Evolutionary conservation across 2,797 vertebrate species (phyloP), one percentile per base, ranked within the genome.

Genomic region (Acanthopagrus latus): DNA sequence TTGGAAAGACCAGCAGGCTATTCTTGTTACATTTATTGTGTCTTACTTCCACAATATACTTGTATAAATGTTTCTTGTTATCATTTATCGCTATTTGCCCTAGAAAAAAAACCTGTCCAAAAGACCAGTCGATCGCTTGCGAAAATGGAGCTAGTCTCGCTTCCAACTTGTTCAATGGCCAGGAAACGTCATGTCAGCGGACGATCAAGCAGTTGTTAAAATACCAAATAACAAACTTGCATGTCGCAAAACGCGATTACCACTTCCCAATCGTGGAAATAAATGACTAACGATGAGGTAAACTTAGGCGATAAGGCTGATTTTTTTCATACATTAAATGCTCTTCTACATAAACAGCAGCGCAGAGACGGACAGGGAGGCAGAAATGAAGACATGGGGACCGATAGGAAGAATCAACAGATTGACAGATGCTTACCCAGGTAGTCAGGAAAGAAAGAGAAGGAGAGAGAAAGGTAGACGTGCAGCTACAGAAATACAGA

Each of bases 351-450:
- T 38, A 38, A 47, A 64, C 68, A 21, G 33, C 27, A 16, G 43
- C 20, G 13, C 33, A 51, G 58, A 76, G 52, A 50, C 47, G 81
- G 69, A 47, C 23, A 3, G 10, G 21, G 17, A 57, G 52, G 63
- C n/a, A 25, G 52, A 21, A 11, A 33, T 41, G 13, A 38, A 74
- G 58, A 84, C 14, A 70, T 38, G 23, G 25, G 13, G 23, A 66
- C 60, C 27, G 46, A 73, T 13, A 63, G 60, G 62, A 62, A 55
- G 56, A 71, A 56, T 74, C 25, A 69, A 21, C 38, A 18, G 62
- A 76, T 5, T 59, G 64, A 64, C 76, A 85, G 57, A 75, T 44
- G 70, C 60, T 77, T 78, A 64, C 25, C 18, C 33, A 48, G 58
- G 55, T 81, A 85, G 71, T 43, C 47, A 17, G 43, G 18, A 76